Evolutionary conservation across 2,113 vertebrate genomes (phyloP), one percentile per base, ranked within the genome.

Genomic region (Calcarius ornatus): DNA sequence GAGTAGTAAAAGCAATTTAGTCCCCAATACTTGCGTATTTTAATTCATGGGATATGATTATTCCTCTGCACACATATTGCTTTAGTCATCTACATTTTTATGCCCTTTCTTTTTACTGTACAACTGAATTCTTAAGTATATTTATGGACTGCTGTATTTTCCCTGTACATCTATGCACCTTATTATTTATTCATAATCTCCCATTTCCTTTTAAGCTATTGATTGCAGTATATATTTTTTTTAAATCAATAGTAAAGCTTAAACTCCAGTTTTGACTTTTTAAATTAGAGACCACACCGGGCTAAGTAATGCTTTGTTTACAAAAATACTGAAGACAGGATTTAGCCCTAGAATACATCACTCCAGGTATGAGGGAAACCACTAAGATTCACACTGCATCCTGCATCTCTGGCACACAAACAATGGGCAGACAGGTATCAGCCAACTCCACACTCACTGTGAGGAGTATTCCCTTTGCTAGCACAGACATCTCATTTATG

Each of bases 31-130:
- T 86, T 97, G 63, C 11, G 11, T 64, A 82, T 94, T 93, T 91
- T 93, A 95, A 95, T 91, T 96, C 85, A 88, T 30, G 24, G 54
- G 86, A 79, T 71, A 86, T 95, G 95, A 90, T 95, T 96, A 93
- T 90, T 97, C 78, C 75, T 95, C 90, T 93, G 69, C 72, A 96
- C 65, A 84, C 83, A 88, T 90, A 96, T 88, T 97, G 93, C 81
- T 88, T 97, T 92, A 95, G 68, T 86, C 92, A 95, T 97, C 94
- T 93, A 84, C 81, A 88, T 90, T 96, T 96, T 96, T 94, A 96
- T 93, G 86, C 31, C 15, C 30, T 84, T 94, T 93, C n/a, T 93
- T 95, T 93, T 95, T 68, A 83, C 72, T 43, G 28, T 95, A 91
- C 38, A 60, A 47, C 64, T 37, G 87, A 84, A 72, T 86, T 92